Percentiles rank a stretch among this genome's conserved stretches.
Conservation (phyloP, 2,888 invertebrate species). For the Geotrupes spiniger region DNA sequence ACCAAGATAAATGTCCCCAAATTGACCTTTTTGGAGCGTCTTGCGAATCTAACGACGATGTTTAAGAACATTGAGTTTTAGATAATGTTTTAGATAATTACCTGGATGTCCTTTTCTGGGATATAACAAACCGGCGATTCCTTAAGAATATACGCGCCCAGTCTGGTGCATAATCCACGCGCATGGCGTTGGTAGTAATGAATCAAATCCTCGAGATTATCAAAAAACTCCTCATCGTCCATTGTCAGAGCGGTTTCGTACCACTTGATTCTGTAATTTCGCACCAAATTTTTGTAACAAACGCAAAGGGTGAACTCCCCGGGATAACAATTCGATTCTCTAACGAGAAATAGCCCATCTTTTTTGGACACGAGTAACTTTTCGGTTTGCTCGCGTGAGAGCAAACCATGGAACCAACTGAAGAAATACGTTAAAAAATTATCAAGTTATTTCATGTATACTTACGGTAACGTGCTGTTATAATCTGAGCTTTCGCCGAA, state of each 20-base stretch:
- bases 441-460: background rate
- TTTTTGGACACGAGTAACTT: slow-evolving; percentile 78
- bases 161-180: slow-evolving; percentile 92
- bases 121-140: slow-evolving; percentile 72
- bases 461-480: too few relatives aligned
- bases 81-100: slow-evolving; percentile 34
- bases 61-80: background rate
- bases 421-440: slow-evolving; percentile 22
- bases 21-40: slow-evolving; percentile 97
- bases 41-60: slow-evolving; percentile 69
- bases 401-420: slow-evolving; percentile 98
- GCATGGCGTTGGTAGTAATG: slow-evolving; percentile 97
- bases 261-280: slow-evolving; percentile 90
- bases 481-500: too few relatives aligned
- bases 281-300: slow-evolving; percentile 88
- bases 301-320: slow-evolving; percentile 99
- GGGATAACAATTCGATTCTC: slow-evolving; percentile 98
- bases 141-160: slow-evolving; percentile 86
- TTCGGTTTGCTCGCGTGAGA: slow-evolving; percentile 93
- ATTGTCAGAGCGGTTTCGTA: slow-evolving; percentile 81
- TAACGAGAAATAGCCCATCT: slow-evolving; percentile 94
- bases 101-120: slow-evolving; percentile 79
- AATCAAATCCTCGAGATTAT: slow-evolving; percentile 83
- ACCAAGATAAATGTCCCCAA: slow-evolving; percentile 95
- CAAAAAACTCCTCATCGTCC: slow-evolving; percentile 95